These are phyloP conservation scores for Sinonovacula constricta DNA, from an alignment of 1,140 invertebrate genomes.

Conservation along the genomic window DNA sequence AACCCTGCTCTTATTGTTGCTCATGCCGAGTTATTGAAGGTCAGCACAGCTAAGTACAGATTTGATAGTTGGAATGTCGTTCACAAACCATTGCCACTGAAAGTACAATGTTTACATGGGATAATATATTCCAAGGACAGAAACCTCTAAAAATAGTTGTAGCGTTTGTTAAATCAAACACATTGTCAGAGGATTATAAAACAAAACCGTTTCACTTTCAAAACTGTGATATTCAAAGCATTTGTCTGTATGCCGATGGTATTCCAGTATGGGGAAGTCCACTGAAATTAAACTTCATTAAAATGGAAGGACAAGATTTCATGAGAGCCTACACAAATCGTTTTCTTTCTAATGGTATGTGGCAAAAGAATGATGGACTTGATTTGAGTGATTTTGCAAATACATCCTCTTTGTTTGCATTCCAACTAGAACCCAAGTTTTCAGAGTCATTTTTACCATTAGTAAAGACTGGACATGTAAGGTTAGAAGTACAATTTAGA, in stretches of 20 bases:
- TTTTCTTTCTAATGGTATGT: conserved; percentile 23
- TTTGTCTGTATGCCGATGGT: no score
- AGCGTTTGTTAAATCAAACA: conserved; percentile 41
- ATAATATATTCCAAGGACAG: conserved; percentile 36
- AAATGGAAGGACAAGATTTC: conserved; percentile 21
- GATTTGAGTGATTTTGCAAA: conserved; percentile 38
- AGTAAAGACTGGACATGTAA: conserved; percentile 31
- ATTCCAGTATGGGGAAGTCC: conserved; percentile 16
- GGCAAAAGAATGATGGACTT: conserved; percentile 12
- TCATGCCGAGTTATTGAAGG: conserved; percentile 34
- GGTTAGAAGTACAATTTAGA: no score
- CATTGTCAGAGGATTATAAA: conserved; percentile 42
- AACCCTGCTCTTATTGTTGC: conserved; percentile 24
- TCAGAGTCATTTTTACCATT: conserved; percentile 11
- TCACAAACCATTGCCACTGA: no score
- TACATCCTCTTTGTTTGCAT: conserved; percentile 23
- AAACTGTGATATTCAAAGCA: no score
- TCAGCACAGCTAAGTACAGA: conserved; percentile 21
- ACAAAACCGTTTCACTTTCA: conserved; percentile 43
- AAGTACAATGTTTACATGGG: no score
- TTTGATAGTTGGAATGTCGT: conserved; percentile 27
- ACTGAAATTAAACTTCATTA: conserved; percentile 37
- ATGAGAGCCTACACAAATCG: conserved; percentile 33
- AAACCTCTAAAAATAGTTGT: conserved; percentile 32
- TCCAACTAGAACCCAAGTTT: conserved; percentile 36